These are phyloP conservation scores for Drosophila kepulauana DNA, from an alignment of 1,140 invertebrate species.

Conservation along the genomic window DNA sequence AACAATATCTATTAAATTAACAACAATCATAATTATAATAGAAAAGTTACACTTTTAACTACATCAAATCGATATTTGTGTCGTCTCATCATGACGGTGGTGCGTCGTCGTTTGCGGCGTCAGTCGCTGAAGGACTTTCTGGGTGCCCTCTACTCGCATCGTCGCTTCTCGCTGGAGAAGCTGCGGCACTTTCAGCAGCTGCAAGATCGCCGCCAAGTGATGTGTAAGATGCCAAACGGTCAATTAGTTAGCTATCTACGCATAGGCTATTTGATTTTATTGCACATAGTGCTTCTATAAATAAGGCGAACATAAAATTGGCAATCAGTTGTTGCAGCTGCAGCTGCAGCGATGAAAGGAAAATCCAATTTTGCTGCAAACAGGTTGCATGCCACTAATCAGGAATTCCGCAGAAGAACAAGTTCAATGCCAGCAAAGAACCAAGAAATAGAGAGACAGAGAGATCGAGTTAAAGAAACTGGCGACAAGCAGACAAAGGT, in stretches of 20 bases:
- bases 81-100: constrained; percentile 53
- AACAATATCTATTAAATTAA: constrained; percentile 21
- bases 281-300: neutral
- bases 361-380: constrained; percentile 27
- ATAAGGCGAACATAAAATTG: neutral
- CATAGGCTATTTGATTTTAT: constrained; percentile 17
- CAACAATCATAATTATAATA: neutral
- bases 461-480: constrained; percentile 16
- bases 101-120: constrained; percentile 62
- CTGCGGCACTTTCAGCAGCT: constrained; percentile 55
- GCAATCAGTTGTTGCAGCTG: neutral
- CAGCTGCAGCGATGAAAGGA: constrained; percentile 24
- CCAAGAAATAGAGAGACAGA: neutral
- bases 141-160: constrained; percentile 53
- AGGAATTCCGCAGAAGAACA: constrained; percentile 33
- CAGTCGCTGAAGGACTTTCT: constrained; percentile 68
- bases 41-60: neutral
- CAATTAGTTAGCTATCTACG: neutral
- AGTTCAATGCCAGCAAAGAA: constrained; percentile 26
- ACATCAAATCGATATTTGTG: neutral
- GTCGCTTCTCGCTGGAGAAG: constrained; percentile 66
- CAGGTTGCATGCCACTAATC: constrained; percentile 17
- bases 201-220: constrained; percentile 53
- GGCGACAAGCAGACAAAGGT: constrained; percentile 37
- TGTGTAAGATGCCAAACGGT: constrained; percentile 54